A percentile compares a stretch with the other conserved stretches of the same genome.
Conservation (phyloP, 2,113 vertebrate species). For the Corapipo altera region DNA sequence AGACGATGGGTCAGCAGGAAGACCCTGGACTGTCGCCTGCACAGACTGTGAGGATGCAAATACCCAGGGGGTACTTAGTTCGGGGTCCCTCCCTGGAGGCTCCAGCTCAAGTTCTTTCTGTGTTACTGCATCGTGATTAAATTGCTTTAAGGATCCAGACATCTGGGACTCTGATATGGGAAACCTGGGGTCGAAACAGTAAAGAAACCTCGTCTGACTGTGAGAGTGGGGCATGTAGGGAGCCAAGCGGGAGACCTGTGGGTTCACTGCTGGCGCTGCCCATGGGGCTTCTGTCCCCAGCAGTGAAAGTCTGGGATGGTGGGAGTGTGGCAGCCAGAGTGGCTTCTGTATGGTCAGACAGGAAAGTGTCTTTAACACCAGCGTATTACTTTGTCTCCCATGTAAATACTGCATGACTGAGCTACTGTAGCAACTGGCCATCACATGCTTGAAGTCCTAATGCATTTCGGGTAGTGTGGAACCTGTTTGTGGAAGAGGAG, state of each 20-base stretch:
- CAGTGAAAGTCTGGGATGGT: background rate
- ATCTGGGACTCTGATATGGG: background rate
- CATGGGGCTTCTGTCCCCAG: background rate
- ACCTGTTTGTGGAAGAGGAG: background rate
- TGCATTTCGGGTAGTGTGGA: background rate
- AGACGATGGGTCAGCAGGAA: background rate
- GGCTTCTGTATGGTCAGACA: background rate
- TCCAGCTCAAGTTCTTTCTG: background rate
- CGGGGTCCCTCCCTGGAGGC: background rate
- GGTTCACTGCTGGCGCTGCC: background rate
- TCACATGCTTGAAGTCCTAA: background rate
- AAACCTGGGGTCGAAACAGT: background rate
- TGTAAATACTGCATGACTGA: background rate
- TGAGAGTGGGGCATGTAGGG: too few species aligned
- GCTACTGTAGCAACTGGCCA: background rate
- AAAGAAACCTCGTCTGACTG: background rate
- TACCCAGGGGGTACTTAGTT: background rate
- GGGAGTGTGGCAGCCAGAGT: background rate
- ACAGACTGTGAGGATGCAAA: background rate
- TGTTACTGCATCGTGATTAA: background rate
- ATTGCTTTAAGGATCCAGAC: background rate
- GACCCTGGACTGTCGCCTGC: accelerated
- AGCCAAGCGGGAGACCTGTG: background rate
- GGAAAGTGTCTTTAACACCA: background rate
- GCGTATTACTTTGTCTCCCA: background rate